Evolutionary conservation across 1,140 invertebrate genomes (phyloP).

Genomic region (Drepana arcuata): DNA sequence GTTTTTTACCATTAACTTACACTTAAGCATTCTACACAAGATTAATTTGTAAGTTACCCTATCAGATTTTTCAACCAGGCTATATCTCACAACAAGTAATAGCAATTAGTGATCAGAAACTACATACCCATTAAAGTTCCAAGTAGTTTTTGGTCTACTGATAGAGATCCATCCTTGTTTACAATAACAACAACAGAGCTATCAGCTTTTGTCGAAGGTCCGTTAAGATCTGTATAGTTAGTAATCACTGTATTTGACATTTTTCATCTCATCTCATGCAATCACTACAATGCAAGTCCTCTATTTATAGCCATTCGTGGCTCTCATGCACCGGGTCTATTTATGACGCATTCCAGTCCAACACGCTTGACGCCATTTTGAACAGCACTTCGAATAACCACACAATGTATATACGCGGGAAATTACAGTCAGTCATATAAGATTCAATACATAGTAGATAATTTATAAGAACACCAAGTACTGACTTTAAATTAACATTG

Average conservation of each 20-base stretch:
- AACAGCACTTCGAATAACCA: slow-evolving; percentile 10
- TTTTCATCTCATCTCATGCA: slow-evolving; percentile 42
- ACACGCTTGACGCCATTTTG: slow-evolving; percentile 64
- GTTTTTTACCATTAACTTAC: too few relatives aligned
- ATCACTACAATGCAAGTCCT: slow-evolving; percentile 38
- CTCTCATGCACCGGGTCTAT: slow-evolving; percentile 55
- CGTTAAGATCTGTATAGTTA: slow-evolving; percentile 67
- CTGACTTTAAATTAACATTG: too few relatives aligned
- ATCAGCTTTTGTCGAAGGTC: slow-evolving; percentile 63
- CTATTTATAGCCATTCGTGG: slow-evolving; percentile 59
- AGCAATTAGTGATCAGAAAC: too few relatives aligned
- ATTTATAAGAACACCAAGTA: too few relatives aligned
- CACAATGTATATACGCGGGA: neutral
- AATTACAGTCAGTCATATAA: too few relatives aligned
- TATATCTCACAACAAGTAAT: too few relatives aligned
- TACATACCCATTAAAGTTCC: slow-evolving; percentile 79
- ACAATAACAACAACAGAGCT: slow-evolving; percentile 79
- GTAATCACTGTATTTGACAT: slow-evolving; percentile 72
- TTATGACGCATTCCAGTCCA: slow-evolving; percentile 43
- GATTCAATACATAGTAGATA: too few relatives aligned
- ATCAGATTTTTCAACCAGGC: too few relatives aligned
- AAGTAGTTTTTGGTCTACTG: slow-evolving; percentile 79
- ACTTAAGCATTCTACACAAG: too few relatives aligned
- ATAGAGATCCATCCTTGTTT: slow-evolving; percentile 80
- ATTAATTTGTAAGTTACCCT: too few relatives aligned